Evolutionary conservation across 2,113 vertebrate species (phyloP).

Genomic region (Synchiropus splendidus): DNA sequence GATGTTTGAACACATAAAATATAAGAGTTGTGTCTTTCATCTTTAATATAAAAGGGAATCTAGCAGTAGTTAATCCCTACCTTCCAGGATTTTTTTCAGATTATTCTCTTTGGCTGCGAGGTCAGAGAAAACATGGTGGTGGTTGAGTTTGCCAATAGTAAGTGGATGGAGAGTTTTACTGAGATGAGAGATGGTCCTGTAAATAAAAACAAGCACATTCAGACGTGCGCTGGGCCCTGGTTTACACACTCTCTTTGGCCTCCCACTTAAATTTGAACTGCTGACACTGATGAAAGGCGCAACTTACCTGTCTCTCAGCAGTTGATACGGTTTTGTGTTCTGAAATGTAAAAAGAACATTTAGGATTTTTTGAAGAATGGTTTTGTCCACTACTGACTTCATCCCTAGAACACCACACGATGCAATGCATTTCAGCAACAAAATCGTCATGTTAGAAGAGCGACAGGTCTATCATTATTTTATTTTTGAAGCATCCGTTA

Average conservation of each 20-base stretch:
- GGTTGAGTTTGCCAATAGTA: conserved; percentile 89
- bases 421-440: no score
- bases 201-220: conserved; percentile 5
- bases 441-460: no score
- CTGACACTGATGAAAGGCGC: no score
- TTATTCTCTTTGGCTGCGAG: conserved; percentile 89
- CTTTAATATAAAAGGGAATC: no score
- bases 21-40: background rate
- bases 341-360: conserved; percentile 50
- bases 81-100: conserved; percentile 86
- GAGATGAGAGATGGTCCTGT: conserved; percentile 84
- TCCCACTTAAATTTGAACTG: no score
- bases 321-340: conserved; percentile 98
- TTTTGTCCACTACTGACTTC: no score
- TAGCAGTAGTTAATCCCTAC: conserved; percentile 43
- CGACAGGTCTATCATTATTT: no score
- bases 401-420: no score
- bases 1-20: background rate
- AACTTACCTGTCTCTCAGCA: conserved; percentile 91
- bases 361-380: no score
- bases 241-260: no score
- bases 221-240: no score
- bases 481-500: no score
- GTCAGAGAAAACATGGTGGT: conserved; percentile 86
- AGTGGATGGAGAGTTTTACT: conserved; percentile 78